These are phyloP conservation scores for Euura lappo DNA, from an alignment of 1,140 invertebrate species.

Conservation along the genomic window DNA sequence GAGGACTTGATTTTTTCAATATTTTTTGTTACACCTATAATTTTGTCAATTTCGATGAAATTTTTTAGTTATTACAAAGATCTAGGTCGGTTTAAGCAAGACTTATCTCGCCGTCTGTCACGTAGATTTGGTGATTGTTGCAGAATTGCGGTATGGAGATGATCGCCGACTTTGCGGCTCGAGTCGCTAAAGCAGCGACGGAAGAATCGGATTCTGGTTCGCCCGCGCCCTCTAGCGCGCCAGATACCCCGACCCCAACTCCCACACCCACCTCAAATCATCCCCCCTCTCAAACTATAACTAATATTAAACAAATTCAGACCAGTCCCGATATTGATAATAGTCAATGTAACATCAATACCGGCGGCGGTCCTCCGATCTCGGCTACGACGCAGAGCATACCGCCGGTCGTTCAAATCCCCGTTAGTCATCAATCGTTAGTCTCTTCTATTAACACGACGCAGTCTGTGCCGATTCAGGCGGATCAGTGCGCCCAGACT, in stretches of 20 bases:
- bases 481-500: slow-evolving; percentile 23
- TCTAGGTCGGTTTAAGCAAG: slow-evolving; percentile 20
- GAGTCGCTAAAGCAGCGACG: slow-evolving; percentile 47
- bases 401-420: slow-evolving; percentile 23
- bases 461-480: not conserved
- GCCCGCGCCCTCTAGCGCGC: slow-evolving; percentile 8
- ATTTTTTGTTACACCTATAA: slow-evolving; percentile 10
- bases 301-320: slow-evolving; percentile 28
- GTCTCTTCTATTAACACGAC: slow-evolving; percentile 26
- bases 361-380: slow-evolving; percentile 18
- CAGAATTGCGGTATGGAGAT: slow-evolving; percentile 46
- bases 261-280: slow-evolving; percentile 21
- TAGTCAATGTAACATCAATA: slow-evolving; percentile 33
- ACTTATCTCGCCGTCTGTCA: slow-evolving; percentile 46
- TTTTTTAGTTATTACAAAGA: slow-evolving; percentile 45
- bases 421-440: slow-evolving; percentile 31
- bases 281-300: slow-evolving; percentile 27
- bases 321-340: slow-evolving; percentile 33
- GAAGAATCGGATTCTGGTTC: slow-evolving; percentile 34
- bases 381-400: slow-evolving; percentile 28
- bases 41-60: slow-evolving; percentile 35
- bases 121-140: slow-evolving; percentile 53
- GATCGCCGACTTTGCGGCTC: slow-evolving; percentile 50
- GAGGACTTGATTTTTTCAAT: not conserved
- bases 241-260: slow-evolving; percentile 17